phyloP scores from a whole-genome alignment of 2,113 vertebrate genomes.

The Coryphaenoides rupestris region DNA sequence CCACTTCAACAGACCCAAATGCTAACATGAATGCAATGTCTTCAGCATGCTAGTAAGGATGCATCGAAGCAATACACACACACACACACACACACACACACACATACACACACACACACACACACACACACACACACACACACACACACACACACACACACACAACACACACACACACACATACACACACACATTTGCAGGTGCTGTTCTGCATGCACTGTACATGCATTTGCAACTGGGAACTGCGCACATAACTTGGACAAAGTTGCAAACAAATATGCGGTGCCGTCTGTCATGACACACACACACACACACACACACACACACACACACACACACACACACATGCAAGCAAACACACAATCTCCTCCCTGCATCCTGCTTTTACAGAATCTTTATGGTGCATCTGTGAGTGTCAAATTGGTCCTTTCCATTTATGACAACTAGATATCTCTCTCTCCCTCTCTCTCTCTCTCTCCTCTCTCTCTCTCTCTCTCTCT shows the following conservation, averaged over 20 bases:
- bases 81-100: slow-evolving; percentile 24
- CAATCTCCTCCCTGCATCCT: too few species aligned
- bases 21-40: neutral
- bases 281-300: slow-evolving; percentile 26
- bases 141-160: slow-evolving; percentile 37
- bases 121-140: slow-evolving; percentile 4
- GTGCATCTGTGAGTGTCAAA: too few species aligned
- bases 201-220: slow-evolving; percentile 42
- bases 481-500: too few species aligned
- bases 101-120: slow-evolving; percentile 23
- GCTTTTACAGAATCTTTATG: too few species aligned
- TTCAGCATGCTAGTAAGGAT: slow-evolving; percentile 16
- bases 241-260: too few species aligned
- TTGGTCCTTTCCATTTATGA: too few species aligned
- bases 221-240: too few species aligned
- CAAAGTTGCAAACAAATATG: too few species aligned
- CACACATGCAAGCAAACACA: neutral
- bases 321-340: slow-evolving; percentile 27
- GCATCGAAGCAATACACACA: slow-evolving; percentile 26
- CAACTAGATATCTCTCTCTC: too few species aligned
- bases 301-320: slow-evolving; percentile 50
- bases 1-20: slow-evolving; percentile 10
- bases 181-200: slow-evolving; percentile 53
- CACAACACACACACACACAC: too few species aligned
- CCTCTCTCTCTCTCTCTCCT: too few species aligned